Base-by-base conservation (phyloP, 2,797 vertebrate genomes). In the Hoplostethus mediterraneus region DNA sequence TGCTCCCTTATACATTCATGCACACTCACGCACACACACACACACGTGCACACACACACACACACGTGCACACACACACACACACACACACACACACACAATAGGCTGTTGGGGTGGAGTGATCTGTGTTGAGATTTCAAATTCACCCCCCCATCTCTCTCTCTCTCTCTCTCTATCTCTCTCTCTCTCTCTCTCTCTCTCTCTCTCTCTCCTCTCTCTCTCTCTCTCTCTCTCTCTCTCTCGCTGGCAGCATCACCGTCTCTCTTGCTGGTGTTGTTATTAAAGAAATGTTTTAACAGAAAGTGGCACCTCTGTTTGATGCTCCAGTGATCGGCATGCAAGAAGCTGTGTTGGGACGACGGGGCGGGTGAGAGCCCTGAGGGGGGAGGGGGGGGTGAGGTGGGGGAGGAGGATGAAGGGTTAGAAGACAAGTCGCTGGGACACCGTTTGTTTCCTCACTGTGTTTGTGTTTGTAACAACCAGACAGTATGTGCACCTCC, bases 1-100 rank as follows among this genome's bases (percentile, higher is more conserved):
- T 92, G 92, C 87, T 89, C 70, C 87, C 82, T 90, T 79, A 81
- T 84, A 77, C 71, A 84, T 81, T 80, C 77, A 87, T 56, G 54
- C 72, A 56, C 4, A 14, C 30, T 31, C 52, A 48, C 7, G 49
- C 45, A 69, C 58, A 63, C 65, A 73, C 36, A 57, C 42, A 60
- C 65, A 69, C 4, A 14, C 36, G 25, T 47, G 58, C 30, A 45
- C 52, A 48, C 7, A 59, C 45, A 69, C 58, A 63, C 65, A 73
- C 36, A 57, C 42, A 60, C 65, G n/a, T n/a, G n/a, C 4, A 14
- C 30, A 45, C 52, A 48, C 7, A 59, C 45, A 69, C 58, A 63
- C 4, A 14, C 30, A 45, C 52, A 48, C 7, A 59, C 45, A 69
- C 58, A 63, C 65, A 73, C 36, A 57, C 42, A 60, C 65, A 69